Conservation (phyloP, 1,140 invertebrate species). For the Harlomillsia oculata region DNA sequence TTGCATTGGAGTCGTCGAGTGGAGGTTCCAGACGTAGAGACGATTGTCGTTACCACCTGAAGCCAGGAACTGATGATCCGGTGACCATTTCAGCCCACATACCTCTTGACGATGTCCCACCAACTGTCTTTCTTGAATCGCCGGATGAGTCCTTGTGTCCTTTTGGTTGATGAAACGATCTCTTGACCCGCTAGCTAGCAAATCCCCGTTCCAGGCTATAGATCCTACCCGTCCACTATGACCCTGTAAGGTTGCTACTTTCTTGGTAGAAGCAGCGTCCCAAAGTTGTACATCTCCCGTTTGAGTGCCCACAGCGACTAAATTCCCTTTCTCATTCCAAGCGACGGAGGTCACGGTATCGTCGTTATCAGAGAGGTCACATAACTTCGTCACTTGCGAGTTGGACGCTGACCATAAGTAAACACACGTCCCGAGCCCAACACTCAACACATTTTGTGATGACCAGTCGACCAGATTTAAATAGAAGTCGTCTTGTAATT, state of each 20-base stretch:
- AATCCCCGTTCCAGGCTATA: slow-evolving; percentile 95
- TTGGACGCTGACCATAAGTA: slow-evolving; percentile 99
- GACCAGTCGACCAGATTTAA: slow-evolving; percentile 99
- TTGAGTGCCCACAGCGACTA: slow-evolving; percentile 95
- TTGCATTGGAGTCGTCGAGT: slow-evolving; percentile 77
- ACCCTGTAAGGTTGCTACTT: slow-evolving; percentile 74
- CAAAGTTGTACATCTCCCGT: slow-evolving; percentile 93
- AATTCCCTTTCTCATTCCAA: slow-evolving; percentile 95
- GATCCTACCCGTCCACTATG: slow-evolving; percentile 91
- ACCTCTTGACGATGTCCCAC: slow-evolving; percentile 93
- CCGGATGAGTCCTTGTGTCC: slow-evolving; percentile 77
- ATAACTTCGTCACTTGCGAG: slow-evolving; percentile 92
- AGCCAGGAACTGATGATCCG: slow-evolving; percentile 54
- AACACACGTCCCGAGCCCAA: slow-evolving; percentile 93
- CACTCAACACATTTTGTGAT: slow-evolving; percentile 93
- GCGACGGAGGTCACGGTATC: slow-evolving; percentile 97
- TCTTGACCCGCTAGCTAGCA: slow-evolving; percentile 88
- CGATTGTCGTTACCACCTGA: slow-evolving; percentile 99
- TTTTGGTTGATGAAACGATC: slow-evolving; percentile 89
- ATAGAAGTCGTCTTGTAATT: slow-evolving; percentile 98
- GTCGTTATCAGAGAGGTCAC: slow-evolving; percentile 83
- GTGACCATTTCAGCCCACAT: neutral
- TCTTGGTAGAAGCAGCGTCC: slow-evolving; percentile 86
- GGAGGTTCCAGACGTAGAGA: slow-evolving; percentile 93
- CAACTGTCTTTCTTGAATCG: slow-evolving; percentile 57